Evolutionary conservation across 2,888 invertebrate genomes (phyloP), one percentile per base, ranked within the genome.

Genomic region (Flexamia atlantica): DNA sequence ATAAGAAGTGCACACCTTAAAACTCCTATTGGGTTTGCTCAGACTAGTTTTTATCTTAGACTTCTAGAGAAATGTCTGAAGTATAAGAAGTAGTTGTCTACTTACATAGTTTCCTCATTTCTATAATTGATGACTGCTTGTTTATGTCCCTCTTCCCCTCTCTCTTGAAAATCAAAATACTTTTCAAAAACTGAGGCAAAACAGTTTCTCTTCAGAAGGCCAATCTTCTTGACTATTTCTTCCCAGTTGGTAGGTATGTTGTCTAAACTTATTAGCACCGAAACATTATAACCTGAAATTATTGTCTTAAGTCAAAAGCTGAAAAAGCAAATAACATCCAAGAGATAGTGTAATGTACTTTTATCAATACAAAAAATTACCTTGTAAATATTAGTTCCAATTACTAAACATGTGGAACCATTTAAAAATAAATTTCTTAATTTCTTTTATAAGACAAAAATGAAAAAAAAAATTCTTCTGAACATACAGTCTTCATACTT

Each of bases 171-270:
- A 90, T 98, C 96, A 91, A 99, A 99, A 92, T 99, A 99, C 90
- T 99, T 99, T 91, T 99, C 99, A 91, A 99, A 99, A 85, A 99
- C 99, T 20, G 99, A 98, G 70, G 99, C 99, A 91, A 99, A 99
- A 91, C 99, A 99, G 92, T 99, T 98, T 89, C 99, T 94, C 91
- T 99, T 99, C 86, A 99, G 92, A 83, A 98, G 93, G 25, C 98
- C 98, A 87, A 98, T 95, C 92, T 97, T 97, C 91, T 96, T 96
- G 87, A 98, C 97, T 88, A 97, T 90, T 85, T 94, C 93, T 90
- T 96, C 96, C 95, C 97, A 97, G 90, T 98, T 95, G 50, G 94
- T 92, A 7, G 99, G 98, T 88, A 99, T 94, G 90, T 95, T 95
- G 89, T 98, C 98, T 91, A 99, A 92, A 91, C 99, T 98, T 91